Evolutionary conservation across 2,888 invertebrate genomes (phyloP).

Genomic region (Ecliptopera silaceata): DNA sequence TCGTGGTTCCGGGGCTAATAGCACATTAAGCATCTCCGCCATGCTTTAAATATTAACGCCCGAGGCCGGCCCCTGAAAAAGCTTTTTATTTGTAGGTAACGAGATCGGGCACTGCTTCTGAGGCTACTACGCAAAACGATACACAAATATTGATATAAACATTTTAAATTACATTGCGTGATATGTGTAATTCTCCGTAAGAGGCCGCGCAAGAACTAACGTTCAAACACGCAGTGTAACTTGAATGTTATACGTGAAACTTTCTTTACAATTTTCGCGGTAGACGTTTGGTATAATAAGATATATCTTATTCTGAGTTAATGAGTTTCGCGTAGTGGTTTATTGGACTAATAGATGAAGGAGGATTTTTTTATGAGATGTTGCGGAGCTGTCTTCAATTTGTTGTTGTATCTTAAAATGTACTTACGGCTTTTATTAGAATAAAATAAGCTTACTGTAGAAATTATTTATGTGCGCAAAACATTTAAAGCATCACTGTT

Average conservation of each 20-base stretch:
- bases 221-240: too few species aligned
- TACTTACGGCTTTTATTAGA: too few species aligned
- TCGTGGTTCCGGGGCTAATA: constrained; percentile 62
- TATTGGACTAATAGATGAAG: constrained; percentile 41
- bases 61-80: constrained; percentile 56
- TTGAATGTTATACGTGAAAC: too few species aligned
- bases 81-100: constrained; percentile 72
- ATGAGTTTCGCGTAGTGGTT: constrained; percentile 60
- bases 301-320: constrained; percentile 66
- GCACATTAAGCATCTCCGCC: constrained; percentile 68
- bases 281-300: constrained; percentile 52
- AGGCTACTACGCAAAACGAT: too few species aligned
- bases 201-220: too few species aligned
- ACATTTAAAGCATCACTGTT: too few species aligned
- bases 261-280: too few species aligned
- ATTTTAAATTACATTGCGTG: too few species aligned
- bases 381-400: not conserved
- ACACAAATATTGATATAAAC: too few species aligned
- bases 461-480: too few species aligned
- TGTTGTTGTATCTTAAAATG: not conserved
- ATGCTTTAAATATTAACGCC: constrained; percentile 73
- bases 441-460: too few species aligned
- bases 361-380: constrained; percentile 1
- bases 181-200: too few species aligned
- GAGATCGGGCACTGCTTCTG: constrained; percentile 58